These are phyloP conservation scores for Dasypolia templi DNA, from an alignment of 2,888 invertebrate genomes.

Conservation along the genomic window DNA sequence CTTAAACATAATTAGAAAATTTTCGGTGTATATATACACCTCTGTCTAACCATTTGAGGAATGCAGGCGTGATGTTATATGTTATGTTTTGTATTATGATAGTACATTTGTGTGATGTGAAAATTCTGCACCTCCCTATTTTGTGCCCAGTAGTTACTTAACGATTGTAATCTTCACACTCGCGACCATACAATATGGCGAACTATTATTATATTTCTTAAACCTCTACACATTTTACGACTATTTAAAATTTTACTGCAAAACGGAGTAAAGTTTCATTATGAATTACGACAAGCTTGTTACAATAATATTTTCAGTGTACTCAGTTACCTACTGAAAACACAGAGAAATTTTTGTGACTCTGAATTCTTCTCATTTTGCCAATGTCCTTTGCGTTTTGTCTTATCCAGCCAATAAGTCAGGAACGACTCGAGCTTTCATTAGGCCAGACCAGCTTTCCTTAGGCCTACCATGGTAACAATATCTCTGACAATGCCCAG, in stretches of 20 bases:
- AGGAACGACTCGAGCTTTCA: no score
- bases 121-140: neutral
- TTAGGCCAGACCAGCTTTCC: no score
- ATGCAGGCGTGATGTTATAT: no score
- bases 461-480: no score
- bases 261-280: neutral
- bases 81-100: neutral
- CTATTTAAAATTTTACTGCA: constrained; percentile 6
- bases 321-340: no score
- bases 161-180: constrained; percentile 50
- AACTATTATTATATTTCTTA: constrained; percentile 39
- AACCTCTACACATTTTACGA: constrained; percentile 20
- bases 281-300: constrained; percentile 7
- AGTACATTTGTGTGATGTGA: neutral
- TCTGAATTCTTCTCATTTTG: no score
- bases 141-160: constrained; percentile 17
- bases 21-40: no score
- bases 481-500: no score
- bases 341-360: no score
- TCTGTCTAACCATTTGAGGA: no score
- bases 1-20: no score
- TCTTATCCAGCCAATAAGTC: neutral
- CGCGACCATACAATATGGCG: constrained; percentile 5
- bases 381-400: neutral
- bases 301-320: neutral